Evolutionary conservation across 2,797 vertebrate genomes (phyloP), one percentile per base, ranked within the genome.

Genomic region (Odontamblyopus rebecca): DNA sequence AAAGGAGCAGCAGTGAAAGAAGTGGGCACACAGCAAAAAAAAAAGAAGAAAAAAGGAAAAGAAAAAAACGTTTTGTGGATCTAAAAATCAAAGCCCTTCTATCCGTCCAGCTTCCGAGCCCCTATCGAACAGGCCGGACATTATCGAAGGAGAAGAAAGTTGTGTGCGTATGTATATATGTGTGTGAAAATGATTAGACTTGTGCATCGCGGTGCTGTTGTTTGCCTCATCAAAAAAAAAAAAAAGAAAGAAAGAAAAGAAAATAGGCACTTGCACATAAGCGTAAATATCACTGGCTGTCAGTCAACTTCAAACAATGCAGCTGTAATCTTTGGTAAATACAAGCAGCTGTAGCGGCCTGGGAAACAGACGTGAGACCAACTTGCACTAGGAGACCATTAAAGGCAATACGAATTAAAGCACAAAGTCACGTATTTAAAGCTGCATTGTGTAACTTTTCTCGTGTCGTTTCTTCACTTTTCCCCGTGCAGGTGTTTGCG

Each of bases 101-200:
- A 4, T 23, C 19, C 7, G 7, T 12, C 71, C 63, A 23, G 82
- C 85, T 80, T 78, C 71, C 63, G 54, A 83, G 82, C 77, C 71
- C 57, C 76, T 89, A 92, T 93, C 92, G 93, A 92, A 93, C 86
- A 69, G 72, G 87, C 88, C 76, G 80, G 87, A 90, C 89, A 85
- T 81, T 92, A 93, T 94, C 87, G 90, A 93, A 88, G 84, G 86
- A 91, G 90, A 85, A 88, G 90, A 90, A 87, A 69, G 82, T 75
- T 69, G 76, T 66, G 23, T 67, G 63, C 69, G 73, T 57, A 73
- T 70, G 73, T 35, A 27, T 44, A 13, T 13, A 41, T 41, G 41
- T 48, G 44, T 48, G 44, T 48, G 44, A 48, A 72, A 68, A 29
- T 72, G 82, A 78, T 72, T 77, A 77, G 72, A 53, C 75, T 56